Conservation (phyloP, 2,113 vertebrate species). For the Protomyctophum bolini region DNA sequence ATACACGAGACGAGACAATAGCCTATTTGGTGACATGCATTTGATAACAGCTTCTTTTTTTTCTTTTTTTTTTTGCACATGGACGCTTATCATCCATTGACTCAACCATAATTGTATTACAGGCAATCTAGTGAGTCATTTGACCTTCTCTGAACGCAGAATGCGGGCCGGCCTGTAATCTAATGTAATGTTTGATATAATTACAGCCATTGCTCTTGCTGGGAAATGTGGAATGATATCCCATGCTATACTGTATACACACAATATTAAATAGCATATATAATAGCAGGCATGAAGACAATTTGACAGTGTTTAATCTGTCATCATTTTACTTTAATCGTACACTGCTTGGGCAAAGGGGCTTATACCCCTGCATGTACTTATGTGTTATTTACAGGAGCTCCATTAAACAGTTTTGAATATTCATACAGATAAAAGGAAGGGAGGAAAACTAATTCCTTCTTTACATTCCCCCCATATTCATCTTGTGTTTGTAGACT, state of each 20-base stretch:
- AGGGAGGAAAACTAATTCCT: constrained; percentile 36
- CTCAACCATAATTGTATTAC: constrained; percentile 70
- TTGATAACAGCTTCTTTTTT: constrained; percentile 56
- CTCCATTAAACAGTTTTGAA: constrained; percentile 38
- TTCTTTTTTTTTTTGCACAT: constrained; percentile 56
- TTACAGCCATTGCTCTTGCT: constrained; percentile 46
- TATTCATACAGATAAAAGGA: constrained; percentile 47
- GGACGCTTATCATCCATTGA: constrained; percentile 65
- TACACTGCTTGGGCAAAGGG: constrained; percentile 2
- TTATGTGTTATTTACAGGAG: constrained; percentile 30
- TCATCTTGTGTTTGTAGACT: constrained; percentile 54
- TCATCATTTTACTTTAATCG: background rate
- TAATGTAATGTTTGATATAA: constrained; percentile 69
- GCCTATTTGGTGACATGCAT: constrained; percentile 43
- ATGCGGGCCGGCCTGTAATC: constrained; percentile 57
- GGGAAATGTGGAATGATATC: constrained; percentile 54
- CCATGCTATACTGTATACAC: constrained; percentile 20
- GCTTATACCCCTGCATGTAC: constrained; percentile 3
- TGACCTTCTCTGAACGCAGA: constrained; percentile 72
- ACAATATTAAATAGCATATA: constrained; percentile 19
- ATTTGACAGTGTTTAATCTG: background rate
- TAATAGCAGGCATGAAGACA: constrained; percentile 6
- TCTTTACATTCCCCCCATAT: constrained; percentile 33
- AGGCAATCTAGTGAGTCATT: constrained; percentile 63
- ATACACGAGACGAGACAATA: constrained; percentile 34